These are phyloP conservation scores for Bugulina stolonifera DNA, from an alignment of 2,888 invertebrate genomes.

Conservation along the genomic window DNA sequence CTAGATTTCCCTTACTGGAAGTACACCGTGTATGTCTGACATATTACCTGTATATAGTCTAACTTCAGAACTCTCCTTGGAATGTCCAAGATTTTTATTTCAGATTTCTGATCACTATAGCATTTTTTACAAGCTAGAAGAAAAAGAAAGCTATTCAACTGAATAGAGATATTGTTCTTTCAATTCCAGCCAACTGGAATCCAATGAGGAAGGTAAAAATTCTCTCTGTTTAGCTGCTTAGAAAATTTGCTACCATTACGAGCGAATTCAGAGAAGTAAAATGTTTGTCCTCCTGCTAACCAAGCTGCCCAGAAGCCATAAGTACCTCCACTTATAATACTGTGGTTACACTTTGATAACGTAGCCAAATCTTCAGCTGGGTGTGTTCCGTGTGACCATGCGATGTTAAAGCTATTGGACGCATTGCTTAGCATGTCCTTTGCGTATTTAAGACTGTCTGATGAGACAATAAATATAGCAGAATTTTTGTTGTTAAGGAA, in stretches of 20 bases:
- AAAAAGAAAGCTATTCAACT: too few relatives aligned
- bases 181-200: background rate
- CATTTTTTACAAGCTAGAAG: too few relatives aligned
- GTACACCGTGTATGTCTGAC: too few relatives aligned
- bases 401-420: background rate
- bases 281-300: slow-evolving; percentile 12
- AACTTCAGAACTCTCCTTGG: too few relatives aligned
- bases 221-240: background rate
- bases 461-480: background rate
- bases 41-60: too few relatives aligned
- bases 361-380: background rate
- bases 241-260: background rate
- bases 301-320: slow-evolving; percentile 18
- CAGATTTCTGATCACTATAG: too few relatives aligned
- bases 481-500: background rate
- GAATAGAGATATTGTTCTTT: too few relatives aligned
- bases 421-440: background rate
- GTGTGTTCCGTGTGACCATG: background rate
- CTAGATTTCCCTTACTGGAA: too few relatives aligned
- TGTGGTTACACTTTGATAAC: background rate
- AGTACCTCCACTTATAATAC: slow-evolving; percentile 11
- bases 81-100: too few relatives aligned
- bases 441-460: background rate
- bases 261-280: slow-evolving; percentile 10
- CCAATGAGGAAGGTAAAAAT: slow-evolving; percentile 1